Percentiles rank a stretch among this genome's conserved stretches.
Evolutionary conservation across 2,797 vertebrate species (phyloP).

Genomic region (Coilia nasus): DNA sequence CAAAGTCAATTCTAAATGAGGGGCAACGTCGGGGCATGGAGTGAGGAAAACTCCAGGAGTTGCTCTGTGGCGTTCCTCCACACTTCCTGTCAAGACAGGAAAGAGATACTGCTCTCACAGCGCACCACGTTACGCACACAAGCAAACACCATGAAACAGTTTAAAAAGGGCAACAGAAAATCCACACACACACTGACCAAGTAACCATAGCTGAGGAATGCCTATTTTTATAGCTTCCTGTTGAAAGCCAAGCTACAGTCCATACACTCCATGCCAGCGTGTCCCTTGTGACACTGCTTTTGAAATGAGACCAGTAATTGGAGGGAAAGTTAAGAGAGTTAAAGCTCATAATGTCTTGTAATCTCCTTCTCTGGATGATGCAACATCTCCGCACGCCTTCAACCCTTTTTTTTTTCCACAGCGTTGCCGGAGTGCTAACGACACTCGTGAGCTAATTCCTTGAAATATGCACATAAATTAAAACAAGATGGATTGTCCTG

Average conservation of each 20-base stretch:
- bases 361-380: constrained; percentile 82
- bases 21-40: not conserved
- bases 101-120: not conserved
- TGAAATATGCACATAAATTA: constrained; percentile 54
- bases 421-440: constrained; percentile 65
- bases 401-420: constrained; percentile 66
- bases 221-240: not conserved
- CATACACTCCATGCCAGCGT: not conserved
- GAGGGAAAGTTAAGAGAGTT: constrained; percentile 87
- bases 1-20: constrained; percentile 15
- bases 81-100: not conserved
- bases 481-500: constrained; percentile 51
- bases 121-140: too few species aligned
- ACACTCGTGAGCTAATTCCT: constrained; percentile 47
- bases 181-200: not conserved
- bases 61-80: not conserved
- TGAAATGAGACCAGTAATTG: constrained; percentile 92
- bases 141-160: not conserved
- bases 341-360: constrained; percentile 86
- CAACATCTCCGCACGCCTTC: constrained; percentile 72
- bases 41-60: not conserved
- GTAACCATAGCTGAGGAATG: not conserved
- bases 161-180: not conserved
- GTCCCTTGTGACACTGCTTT: constrained; percentile 72
- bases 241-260: not conserved